A percentile compares a stretch with the other conserved stretches of the same genome.
These are phyloP conservation scores for Melinopterus prodromus DNA, from an alignment of 2,888 invertebrate species.

Conservation along the genomic window DNA sequence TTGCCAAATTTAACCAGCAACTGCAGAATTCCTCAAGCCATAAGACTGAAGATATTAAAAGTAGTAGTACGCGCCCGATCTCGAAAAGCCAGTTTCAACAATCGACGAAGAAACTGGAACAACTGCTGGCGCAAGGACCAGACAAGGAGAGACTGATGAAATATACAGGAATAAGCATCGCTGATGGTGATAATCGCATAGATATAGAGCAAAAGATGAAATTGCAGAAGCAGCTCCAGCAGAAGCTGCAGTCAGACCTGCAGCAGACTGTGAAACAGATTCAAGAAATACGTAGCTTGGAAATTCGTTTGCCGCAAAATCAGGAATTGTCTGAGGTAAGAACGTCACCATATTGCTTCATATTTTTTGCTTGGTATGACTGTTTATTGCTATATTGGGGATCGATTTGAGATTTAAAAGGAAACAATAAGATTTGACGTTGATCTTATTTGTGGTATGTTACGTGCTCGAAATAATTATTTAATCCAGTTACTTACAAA, in stretches of 20 bases:
- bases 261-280: constrained; percentile 62
- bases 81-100: constrained; percentile 59
- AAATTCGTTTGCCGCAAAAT: constrained; percentile 60
- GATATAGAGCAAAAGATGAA: constrained; percentile 58
- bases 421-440: no score
- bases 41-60: constrained; percentile 48
- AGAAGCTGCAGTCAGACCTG: constrained; percentile 61
- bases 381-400: no score
- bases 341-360: neutral
- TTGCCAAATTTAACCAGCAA: constrained; percentile 42
- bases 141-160: constrained; percentile 54
- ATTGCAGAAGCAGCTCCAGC: constrained; percentile 60
- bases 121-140: constrained; percentile 58
- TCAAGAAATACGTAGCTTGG: constrained; percentile 62
- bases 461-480: no score
- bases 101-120: constrained; percentile 61
- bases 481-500: no score
- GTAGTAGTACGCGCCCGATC: constrained; percentile 45
- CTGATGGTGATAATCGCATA: constrained; percentile 53
- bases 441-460: no score
- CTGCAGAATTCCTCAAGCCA: constrained; percentile 40
- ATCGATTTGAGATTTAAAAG: no score
- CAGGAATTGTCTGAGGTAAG: constrained; percentile 59
- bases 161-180: constrained; percentile 51
- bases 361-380: no score